phyloP scores from a whole-genome alignment of 92 coral and sea anemone species.

The Zoanthus sociatus region DNA sequence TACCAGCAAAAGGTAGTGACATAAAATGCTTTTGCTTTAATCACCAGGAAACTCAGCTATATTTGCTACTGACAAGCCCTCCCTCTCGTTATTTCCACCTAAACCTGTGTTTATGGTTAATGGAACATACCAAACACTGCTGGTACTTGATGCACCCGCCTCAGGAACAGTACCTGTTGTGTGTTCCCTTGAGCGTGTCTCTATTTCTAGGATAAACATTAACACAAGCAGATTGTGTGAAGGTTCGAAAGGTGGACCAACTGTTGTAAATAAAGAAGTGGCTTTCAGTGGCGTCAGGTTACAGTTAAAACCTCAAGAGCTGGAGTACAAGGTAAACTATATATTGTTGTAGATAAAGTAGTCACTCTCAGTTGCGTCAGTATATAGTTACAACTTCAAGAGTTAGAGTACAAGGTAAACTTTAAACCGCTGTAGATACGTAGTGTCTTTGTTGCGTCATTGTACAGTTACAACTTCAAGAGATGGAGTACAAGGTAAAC shows the following conservation, averaged over 20 bases:
- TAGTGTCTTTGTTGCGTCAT: too few relatives aligned
- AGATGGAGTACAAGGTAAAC: too few relatives aligned
- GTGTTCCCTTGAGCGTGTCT: constrained; percentile 30
- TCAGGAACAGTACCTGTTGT: constrained; percentile 2
- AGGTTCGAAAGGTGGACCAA: constrained; percentile 17
- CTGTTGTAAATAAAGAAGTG: neutral
- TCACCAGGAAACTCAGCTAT: constrained; percentile 10
- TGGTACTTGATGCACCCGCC: constrained; percentile 18
- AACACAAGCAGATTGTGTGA: constrained; percentile 15
- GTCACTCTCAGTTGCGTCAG: too few relatives aligned
- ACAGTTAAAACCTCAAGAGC: constrained; percentile 7
- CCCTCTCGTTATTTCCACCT: constrained; percentile 20
- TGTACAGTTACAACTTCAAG: too few relatives aligned
- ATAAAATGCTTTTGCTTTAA: too few relatives aligned
- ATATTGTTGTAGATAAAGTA: too few relatives aligned
- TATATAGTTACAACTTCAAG: too few relatives aligned
- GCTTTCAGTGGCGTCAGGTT: constrained; percentile 7
- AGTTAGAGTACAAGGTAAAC: too few relatives aligned
- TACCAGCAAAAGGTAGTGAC: too few relatives aligned
- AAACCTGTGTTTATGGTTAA: constrained; percentile 1
- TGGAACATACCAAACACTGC: constrained; percentile 23
- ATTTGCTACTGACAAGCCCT: constrained; percentile 31
- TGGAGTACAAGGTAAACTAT: constrained; percentile 35
- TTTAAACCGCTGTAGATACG: too few relatives aligned
- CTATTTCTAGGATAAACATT: neutral